Base-by-base conservation (phyloP, 2,797 vertebrate species). In the Lerista edwardsae region DNA sequence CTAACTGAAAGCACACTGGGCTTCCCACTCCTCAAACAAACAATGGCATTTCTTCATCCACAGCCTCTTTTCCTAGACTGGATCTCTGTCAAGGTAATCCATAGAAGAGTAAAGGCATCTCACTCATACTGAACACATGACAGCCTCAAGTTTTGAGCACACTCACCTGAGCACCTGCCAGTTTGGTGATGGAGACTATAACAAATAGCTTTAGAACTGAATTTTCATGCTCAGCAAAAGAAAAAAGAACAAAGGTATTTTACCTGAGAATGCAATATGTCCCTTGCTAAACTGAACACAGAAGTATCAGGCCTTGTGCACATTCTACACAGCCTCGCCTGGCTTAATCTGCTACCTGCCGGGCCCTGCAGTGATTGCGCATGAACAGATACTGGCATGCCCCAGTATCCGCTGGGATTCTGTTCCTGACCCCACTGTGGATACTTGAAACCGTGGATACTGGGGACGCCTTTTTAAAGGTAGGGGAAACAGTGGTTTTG, bases 231-330 rank as follows among this genome's bases (percentile, higher is more conserved):
- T 83, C 47, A 68, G 82, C 72, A 78, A 91, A 87, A 89, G 73
- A 90, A 91, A 91, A 78, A 87, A 85, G 78, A 77, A 67, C 80
- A 88, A 86, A 94, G 92, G n/a, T n/a, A n/a, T n/a, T n/a, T n/a
- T 89, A 90, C 92, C 87, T 90, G 92, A 92, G 89, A 89, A 91
- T 92, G 88, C 90, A 93, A 92, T 93, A 89, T 39, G 10, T 5
- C 90, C 25, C 61, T 88, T 0, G 0, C 68, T 79, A 91, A 91
- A 91, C 84, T 68, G 39, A 90, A 92, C 79, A 64, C 64, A 61
- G 84, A 80, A 1, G 51, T 5, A 29, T 8, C 14, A 1, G 88
- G 79, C 82, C 6, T 0, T 44, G 25, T 84, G 85, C 47, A 51
- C 29, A 89, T 81, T 87, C 89, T 89, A 85, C 73, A 76, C 75